phyloP scores from a whole-genome alignment of 2,888 invertebrate genomes.

The Syritta pipiens region DNA sequence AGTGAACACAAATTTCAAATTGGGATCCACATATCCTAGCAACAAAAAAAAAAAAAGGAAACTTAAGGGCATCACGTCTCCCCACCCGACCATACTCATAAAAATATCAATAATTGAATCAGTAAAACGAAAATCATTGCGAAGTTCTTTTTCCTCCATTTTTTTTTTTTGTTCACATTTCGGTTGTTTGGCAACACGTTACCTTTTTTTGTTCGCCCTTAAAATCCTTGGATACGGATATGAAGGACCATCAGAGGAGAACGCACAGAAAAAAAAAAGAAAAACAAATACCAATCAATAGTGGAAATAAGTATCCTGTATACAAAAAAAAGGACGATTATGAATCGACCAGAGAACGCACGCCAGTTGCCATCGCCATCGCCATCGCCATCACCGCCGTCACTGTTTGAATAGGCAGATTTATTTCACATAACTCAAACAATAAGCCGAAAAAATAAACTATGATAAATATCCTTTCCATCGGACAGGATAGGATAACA shows the following conservation, averaged over 20 bases:
- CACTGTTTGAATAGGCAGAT: neutral
- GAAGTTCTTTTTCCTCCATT: too few species aligned
- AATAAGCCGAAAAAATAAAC: neutral
- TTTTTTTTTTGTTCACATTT: neutral
- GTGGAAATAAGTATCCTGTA: neutral
- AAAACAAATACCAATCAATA: slow-evolving; percentile 1
- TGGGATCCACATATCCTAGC: too few species aligned
- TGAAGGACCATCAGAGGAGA: too few species aligned
- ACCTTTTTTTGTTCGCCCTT: neutral
- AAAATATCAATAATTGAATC: slow-evolving; percentile 15
- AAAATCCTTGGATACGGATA: neutral
- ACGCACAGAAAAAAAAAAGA: neutral
- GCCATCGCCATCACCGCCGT: too few species aligned
- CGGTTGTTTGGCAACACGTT: slow-evolving; percentile 3
- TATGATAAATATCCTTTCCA: neutral
- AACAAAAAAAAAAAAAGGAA: too few species aligned
- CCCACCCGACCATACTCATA: neutral
- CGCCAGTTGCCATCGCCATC: neutral
- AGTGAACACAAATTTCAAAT: too few species aligned
- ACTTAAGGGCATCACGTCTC: neutral
- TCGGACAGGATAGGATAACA: slow-evolving; percentile 12
- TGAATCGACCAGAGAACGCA: neutral
- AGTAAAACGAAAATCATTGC: slow-evolving; percentile 12
- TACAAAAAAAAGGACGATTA: neutral
- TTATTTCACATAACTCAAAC: slow-evolving; percentile 4